phyloP scores from a whole-genome alignment of 2,888 invertebrate genomes.

The Drosophila infuscata region DNA sequence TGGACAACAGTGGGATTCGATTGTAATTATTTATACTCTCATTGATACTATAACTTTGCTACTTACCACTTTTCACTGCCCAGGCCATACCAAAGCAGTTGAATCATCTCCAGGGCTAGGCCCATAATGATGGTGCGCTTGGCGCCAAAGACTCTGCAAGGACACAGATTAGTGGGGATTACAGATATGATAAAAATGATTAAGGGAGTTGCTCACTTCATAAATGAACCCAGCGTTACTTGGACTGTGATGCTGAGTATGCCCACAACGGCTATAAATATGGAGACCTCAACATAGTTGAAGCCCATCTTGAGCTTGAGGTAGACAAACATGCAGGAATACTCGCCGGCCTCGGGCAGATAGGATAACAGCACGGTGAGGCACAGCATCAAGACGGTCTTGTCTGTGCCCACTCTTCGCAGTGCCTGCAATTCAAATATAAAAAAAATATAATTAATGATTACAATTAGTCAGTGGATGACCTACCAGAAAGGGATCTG shows the following conservation, averaged over 20 bases:
- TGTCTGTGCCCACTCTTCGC: constrained; percentile 96
- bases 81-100: constrained; percentile 98
- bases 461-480: background rate
- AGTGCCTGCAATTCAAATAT: constrained; percentile 87
- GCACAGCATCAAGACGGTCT: constrained; percentile 98
- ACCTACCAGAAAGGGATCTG: constrained; percentile 96
- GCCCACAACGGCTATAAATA: constrained; percentile 98
- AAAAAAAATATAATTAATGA: constrained; percentile 4
- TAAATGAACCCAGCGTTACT: constrained; percentile 93
- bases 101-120: constrained; percentile 97
- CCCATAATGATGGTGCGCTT: constrained; percentile 99
- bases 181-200: background rate
- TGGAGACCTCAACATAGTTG: constrained; percentile 96
- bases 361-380: constrained; percentile 99
- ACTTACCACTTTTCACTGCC: constrained; percentile 96
- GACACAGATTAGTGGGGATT: background rate
- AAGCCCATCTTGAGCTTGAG: constrained; percentile 99
- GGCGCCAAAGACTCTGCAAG: constrained; percentile 89
- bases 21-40: background rate
- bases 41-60: background rate
- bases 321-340: constrained; percentile 99
- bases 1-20: constrained; percentile 71
- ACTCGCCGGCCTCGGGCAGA: constrained; percentile 99
- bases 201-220: constrained; percentile 86
- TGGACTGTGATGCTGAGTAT: constrained; percentile 98